Percentiles rank a stretch among this genome's conserved stretches.
phyloP scores from a whole-genome alignment of 2,888 invertebrate genomes.

The Volucella bombylans region DNA sequence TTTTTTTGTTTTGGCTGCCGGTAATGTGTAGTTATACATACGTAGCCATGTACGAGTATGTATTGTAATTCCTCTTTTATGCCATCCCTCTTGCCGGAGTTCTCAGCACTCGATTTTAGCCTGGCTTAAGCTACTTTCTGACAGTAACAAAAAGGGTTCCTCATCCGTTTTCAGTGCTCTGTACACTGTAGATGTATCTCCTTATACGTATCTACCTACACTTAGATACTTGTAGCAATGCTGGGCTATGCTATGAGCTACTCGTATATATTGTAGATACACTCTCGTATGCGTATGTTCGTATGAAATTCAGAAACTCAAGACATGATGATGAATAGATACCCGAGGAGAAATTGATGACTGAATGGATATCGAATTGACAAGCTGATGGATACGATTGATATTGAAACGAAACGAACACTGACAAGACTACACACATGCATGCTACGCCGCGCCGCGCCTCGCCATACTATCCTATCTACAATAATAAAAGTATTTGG shows the following conservation, averaged over 20 bases:
- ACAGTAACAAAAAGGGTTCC: conserved; percentile 53
- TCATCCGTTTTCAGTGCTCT: conserved; percentile 17
- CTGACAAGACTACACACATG: conserved; percentile 18
- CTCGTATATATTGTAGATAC: no score
- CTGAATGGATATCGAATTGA: conserved; percentile 74
- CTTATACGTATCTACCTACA: conserved; percentile 45
- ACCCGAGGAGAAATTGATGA: conserved; percentile 72
- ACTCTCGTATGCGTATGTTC: neutral
- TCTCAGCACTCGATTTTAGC: neutral
- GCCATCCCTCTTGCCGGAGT: neutral
- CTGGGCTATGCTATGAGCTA: conserved; percentile 1
- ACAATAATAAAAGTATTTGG: conserved; percentile 21
- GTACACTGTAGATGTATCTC: no score
- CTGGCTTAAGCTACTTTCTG: conserved; percentile 1
- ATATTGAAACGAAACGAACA: conserved; percentile 65
- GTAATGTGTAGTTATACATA: conserved; percentile 34
- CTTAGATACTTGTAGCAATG: conserved; percentile 5
- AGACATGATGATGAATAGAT: conserved; percentile 74
- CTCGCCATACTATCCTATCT: no score
- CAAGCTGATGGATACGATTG: conserved; percentile 73
- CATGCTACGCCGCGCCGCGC: neutral
- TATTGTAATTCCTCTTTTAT: conserved; percentile 7
- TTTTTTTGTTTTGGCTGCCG: conserved; percentile 46
- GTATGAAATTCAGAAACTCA: conserved; percentile 67
- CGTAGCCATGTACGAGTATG: conserved; percentile 2